phyloP scores from a whole-genome alignment of 30 jellyfish, hydroid and myxozoan species.

The Hydra vulgaris region DNA sequence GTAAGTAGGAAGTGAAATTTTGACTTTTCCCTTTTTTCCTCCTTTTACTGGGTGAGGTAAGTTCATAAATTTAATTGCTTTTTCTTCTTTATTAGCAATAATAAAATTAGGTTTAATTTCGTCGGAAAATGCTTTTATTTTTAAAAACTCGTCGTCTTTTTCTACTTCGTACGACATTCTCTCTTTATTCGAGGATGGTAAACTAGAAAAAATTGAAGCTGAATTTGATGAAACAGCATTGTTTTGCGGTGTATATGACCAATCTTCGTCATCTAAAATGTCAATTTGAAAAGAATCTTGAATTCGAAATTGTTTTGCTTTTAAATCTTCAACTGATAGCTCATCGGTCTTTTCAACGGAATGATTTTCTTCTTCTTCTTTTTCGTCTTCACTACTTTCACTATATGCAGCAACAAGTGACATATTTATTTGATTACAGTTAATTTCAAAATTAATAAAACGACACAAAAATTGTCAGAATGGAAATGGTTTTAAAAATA shows the following conservation, averaged over 20 bases:
- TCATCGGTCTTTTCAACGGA: neutral
- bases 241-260: neutral
- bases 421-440: no score
- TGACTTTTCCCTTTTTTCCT: conserved; percentile 11
- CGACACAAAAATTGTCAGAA: no score
- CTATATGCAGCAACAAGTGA: conserved; percentile 10
- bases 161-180: neutral
- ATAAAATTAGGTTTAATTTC: neutral
- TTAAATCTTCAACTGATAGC: neutral
- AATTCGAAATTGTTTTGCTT: neutral
- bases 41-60: conserved; percentile 17
- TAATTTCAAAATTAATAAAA: no score
- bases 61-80: neutral
- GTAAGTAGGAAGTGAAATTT: conserved; percentile 9
- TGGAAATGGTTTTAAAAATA: no score
- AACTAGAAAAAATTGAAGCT: neutral
- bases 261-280: conserved; percentile 19
- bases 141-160: conserved; percentile 22
- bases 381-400: conserved; percentile 1
- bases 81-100: neutral
- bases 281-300: neutral
- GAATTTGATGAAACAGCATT: neutral
- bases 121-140: conserved; percentile 7
- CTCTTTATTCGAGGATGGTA: neutral
- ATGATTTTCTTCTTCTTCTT: neutral